A percentile compares a stretch with the other conserved stretches of the same genome.
Evolutionary conservation across 1,140 invertebrate genomes (phyloP).

Genomic region (Chironomus striatipennis): DNA sequence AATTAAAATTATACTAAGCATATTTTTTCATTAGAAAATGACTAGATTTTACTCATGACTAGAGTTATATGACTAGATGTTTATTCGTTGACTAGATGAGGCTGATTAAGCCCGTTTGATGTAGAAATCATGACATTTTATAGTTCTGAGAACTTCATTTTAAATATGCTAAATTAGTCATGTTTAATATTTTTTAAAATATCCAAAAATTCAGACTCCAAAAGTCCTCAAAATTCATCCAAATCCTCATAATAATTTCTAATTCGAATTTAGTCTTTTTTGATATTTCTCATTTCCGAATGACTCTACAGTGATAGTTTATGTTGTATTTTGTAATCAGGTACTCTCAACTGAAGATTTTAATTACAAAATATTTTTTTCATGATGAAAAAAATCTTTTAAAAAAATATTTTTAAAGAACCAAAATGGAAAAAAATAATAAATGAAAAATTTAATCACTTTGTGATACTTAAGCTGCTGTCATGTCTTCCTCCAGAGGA

Average conservation of each 20-base stretch:
- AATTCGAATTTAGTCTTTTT: neutral
- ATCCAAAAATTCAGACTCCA: no score
- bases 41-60: no score
- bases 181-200: no score
- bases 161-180: no score
- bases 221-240: neutral
- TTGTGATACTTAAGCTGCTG: neutral
- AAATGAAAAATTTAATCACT: neutral
- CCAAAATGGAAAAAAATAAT: neutral
- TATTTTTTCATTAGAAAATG: no score
- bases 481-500: neutral
- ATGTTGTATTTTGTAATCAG: neutral
- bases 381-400: neutral
- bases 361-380: neutral
- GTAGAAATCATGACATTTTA: no score
- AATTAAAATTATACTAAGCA: no score
- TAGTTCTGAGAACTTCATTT: no score
- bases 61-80: no score
- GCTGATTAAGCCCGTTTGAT: no score
- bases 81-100: no score
- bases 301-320: no score
- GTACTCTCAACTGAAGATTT: conserved; percentile 20
- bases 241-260: neutral
- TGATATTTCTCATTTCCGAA: neutral
- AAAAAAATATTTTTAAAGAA: neutral